phyloP scores from a whole-genome alignment of 2,113 vertebrate genomes.

The Desmodus rotundus region DNA sequence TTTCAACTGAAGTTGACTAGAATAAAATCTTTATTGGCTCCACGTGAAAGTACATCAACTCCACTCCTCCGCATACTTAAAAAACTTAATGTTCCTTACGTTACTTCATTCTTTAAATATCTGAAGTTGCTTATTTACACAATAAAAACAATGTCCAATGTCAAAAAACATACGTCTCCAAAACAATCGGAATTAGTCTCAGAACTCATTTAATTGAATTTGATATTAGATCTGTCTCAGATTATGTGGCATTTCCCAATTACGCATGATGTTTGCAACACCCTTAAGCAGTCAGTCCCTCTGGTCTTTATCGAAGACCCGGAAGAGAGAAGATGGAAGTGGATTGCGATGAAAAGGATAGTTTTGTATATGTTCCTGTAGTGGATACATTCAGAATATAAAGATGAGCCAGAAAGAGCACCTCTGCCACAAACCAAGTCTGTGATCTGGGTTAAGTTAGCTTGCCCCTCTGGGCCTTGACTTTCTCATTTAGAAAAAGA shows the following conservation, averaged over 20 bases:
- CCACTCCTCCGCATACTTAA: not conserved
- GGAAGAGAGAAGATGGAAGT: constrained; percentile 13
- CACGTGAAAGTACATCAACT: not conserved
- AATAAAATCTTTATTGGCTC: constrained; percentile 33
- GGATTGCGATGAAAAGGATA: not conserved
- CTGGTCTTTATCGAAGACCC: not conserved
- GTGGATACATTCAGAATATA: not conserved
- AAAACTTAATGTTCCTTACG: not conserved
- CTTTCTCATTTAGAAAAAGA: not conserved
- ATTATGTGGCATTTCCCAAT: not conserved
- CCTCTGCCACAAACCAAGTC: not conserved
- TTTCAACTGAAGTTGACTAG: not conserved
- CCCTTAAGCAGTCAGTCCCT: not conserved
- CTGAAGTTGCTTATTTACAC: constrained; percentile 28
- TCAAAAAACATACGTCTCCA: not conserved
- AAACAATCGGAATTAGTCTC: not conserved
- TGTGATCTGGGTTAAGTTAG: not conserved
- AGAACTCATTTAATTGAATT: not conserved
- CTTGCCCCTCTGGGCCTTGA: not conserved
- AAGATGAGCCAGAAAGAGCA: not conserved
- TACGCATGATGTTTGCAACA: not conserved
- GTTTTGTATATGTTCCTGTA: not conserved
- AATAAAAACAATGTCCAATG: not conserved
- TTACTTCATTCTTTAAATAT: not conserved
- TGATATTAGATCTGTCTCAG: not conserved